Evolutionary conservation across 1,140 invertebrate species (phyloP), one percentile per base, ranked within the genome.

Genomic region (Drosophila rhopaloa): DNA sequence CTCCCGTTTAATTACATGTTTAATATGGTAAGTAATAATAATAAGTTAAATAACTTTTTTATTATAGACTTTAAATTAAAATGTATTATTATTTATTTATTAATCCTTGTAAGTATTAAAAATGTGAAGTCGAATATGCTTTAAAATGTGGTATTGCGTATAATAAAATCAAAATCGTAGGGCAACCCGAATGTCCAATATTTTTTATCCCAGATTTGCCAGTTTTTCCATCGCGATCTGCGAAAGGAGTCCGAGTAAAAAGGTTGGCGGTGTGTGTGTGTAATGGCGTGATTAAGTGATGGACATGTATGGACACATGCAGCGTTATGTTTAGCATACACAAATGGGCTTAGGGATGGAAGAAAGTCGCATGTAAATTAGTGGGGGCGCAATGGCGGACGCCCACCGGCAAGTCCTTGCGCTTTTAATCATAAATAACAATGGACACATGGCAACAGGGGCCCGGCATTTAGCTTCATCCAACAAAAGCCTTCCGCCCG

Each of bases 271-370:
- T 40, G 14, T 57, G 27, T 57, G 27, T 40, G 63, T 76, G 76
- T 82, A 79, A 79, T 88, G 84, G 84, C 85, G 84, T 89, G 84
- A 89, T 89, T 89, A 89, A 89, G 84, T 89, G 84, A 89, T 89
- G 84, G 84, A 89, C 84, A 79, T 89, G 83, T 89, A 81, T 88
- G 80, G 84, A 89, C 84, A 89, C 84, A 89, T 84, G 85, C 79
- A 90, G 84, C 81, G 80, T 80, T 89, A 84, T 89, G 86, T 89
- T 88, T 88, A 88, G 84, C 84, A 89, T 88, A 88, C 84, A 89
- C 66, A 73, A 79, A 51, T 74, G 62, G 63, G 53, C 27, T 16
- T 40, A 16, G 44, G 59, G 44, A 32, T 14, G 57, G 48, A 38
- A 27, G 38, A 32, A 58, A 47, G 27, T 41, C 16, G 56, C 66